These are phyloP conservation scores for Actenoides lindsayi DNA, from an alignment of 2,113 vertebrate genomes.

Conservation along the genomic window DNA sequence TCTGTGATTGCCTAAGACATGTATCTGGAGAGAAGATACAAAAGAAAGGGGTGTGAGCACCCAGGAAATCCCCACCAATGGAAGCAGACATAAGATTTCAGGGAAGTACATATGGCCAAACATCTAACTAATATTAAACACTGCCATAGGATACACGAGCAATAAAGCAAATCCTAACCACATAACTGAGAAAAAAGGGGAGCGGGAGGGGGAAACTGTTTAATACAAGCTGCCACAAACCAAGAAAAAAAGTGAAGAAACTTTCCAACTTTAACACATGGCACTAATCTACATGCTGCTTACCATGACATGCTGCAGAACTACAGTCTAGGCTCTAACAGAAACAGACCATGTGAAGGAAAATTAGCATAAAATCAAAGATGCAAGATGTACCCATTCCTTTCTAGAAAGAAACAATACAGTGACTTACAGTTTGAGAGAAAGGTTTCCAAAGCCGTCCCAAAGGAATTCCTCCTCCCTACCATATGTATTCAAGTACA, in stretches of 20 bases:
- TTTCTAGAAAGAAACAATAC: slow-evolving; percentile 3
- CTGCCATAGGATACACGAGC: not conserved
- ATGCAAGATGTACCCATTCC: slow-evolving; percentile 15
- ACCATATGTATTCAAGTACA: not conserved
- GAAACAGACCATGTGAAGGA: slow-evolving; percentile 45
- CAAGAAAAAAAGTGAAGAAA: not conserved
- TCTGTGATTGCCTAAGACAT: not conserved
- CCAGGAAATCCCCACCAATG: not conserved
- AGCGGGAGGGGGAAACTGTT: not conserved
- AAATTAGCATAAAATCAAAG: slow-evolving; percentile 49
- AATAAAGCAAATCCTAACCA: not conserved
- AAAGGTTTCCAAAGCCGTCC: not conserved
- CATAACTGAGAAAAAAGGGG: not conserved
- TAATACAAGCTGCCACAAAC: not conserved
- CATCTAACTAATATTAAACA: not conserved
- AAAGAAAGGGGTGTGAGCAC: not conserved
- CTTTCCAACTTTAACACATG: slow-evolving; percentile 43
- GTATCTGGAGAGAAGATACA: not conserved
- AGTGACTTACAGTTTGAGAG: not conserved
- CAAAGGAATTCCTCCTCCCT: not conserved
- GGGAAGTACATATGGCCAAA: not conserved
- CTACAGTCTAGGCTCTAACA: slow-evolving; percentile 18
- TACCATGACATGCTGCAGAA: slow-evolving; percentile 9
- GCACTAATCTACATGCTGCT: slow-evolving; percentile 21
- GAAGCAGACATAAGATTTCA: not conserved